phyloP scores from a whole-genome alignment of 64 coral and sea anemone genomes.

The Catalaphyllia jardinei region DNA sequence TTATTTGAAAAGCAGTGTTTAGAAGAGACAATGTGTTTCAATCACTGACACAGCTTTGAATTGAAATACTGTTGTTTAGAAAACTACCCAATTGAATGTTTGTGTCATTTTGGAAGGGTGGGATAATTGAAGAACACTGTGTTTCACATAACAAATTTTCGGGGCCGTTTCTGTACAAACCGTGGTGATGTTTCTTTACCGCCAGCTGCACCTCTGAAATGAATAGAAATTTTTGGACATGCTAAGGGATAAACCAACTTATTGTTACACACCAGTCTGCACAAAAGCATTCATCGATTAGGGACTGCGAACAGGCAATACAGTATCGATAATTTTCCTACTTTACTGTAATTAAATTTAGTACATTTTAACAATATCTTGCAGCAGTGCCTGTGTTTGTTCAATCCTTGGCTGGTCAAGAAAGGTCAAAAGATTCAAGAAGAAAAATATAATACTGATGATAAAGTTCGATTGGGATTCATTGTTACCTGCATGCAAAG shows the following conservation, averaged over 20 bases:
- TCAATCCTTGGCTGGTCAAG: too few species aligned
- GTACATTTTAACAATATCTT: too few species aligned
- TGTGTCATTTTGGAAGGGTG: background rate
- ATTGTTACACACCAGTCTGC: background rate
- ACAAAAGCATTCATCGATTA: too few species aligned
- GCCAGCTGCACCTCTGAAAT: conserved; percentile 18
- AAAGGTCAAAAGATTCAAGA: too few species aligned
- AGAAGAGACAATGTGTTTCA: background rate
- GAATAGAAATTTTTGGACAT: background rate
- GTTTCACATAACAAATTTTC: conserved; percentile 27
- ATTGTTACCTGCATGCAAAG: too few species aligned
- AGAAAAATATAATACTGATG: too few species aligned
- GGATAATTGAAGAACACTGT: background rate
- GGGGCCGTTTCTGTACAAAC: conserved; percentile 1
- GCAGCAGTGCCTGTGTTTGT: too few species aligned
- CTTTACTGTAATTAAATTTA: too few species aligned
- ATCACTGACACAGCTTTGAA: background rate
- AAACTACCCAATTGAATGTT: background rate
- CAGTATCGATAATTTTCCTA: too few species aligned
- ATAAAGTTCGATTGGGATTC: too few species aligned
- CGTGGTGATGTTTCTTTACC: conserved; percentile 22
- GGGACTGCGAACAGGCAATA: too few species aligned
- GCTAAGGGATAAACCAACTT: background rate
- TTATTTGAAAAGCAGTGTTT: conserved; percentile 43
- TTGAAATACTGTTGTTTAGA: background rate